These are phyloP conservation scores for Phyllotis vaccarum DNA, from an alignment of 2,797 vertebrate genomes.

Conservation along the genomic window DNA sequence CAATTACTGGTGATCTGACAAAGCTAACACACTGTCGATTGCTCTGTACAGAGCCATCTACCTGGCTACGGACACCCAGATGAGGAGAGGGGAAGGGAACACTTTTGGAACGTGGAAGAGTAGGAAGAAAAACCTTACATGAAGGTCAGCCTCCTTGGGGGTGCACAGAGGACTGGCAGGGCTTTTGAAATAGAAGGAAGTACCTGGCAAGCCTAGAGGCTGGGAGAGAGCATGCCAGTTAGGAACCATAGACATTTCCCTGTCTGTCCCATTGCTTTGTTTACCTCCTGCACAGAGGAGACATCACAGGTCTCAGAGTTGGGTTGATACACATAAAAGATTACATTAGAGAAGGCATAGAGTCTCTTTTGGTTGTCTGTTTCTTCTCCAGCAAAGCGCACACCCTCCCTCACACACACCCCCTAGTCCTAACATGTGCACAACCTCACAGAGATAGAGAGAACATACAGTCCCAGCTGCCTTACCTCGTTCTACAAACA, in stretches of 20 bases:
- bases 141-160: not conserved
- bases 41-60: not conserved
- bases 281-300: not conserved
- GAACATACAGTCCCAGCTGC: slow-evolving; percentile 13
- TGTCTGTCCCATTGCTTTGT: not conserved
- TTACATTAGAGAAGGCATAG: not conserved
- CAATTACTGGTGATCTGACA: not conserved
- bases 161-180: accelerated
- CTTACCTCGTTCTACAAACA: not conserved
- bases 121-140: not conserved
- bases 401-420: no score
- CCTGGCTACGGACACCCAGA: not conserved
- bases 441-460: not conserved
- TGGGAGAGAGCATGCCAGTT: not conserved
- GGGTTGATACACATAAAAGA: not conserved
- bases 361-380: not conserved
- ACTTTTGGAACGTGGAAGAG: not conserved
- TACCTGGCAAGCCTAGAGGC: not conserved
- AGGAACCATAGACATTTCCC: not conserved
- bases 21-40: not conserved
- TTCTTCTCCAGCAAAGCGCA: not conserved
- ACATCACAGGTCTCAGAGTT: not conserved
- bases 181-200: not conserved
- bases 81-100: not conserved
- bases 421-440: not conserved